Evolutionary conservation across 2,113 vertebrate genomes (phyloP).

Genomic region (Sclerurus mexicanus): DNA sequence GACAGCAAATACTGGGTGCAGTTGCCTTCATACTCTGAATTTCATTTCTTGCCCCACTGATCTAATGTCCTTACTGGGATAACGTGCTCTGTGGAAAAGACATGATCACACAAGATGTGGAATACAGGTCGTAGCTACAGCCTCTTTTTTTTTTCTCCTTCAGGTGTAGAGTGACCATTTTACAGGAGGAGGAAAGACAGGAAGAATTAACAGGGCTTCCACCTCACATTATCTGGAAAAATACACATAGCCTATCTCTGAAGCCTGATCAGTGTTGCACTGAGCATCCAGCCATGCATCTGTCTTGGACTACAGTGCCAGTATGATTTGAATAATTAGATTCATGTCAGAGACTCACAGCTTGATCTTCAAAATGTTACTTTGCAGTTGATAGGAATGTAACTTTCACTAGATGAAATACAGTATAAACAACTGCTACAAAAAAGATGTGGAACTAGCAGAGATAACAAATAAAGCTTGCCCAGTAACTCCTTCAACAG

Average conservation of each 20-base stretch:
- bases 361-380: not conserved
- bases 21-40: not conserved
- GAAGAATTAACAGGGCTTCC: not conserved
- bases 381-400: not conserved
- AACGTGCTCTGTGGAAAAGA: not conserved
- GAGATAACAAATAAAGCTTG: not conserved
- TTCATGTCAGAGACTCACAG: not conserved
- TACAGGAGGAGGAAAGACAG: not conserved
- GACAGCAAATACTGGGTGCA: not conserved
- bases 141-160: not conserved
- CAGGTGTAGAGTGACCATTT: not conserved
- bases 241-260: fast-evolving
- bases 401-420: not conserved
- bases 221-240: not conserved
- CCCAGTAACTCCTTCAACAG: not conserved
- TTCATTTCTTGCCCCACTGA: not conserved
- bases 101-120: not conserved
- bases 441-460: not conserved
- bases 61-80: not conserved
- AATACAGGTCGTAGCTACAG: not conserved
- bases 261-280: fast-evolving
- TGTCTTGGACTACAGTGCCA: not conserved
- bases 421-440: not conserved
- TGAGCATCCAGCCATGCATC: not conserved
- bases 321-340: not conserved